A percentile compares a stretch with the other conserved stretches of the same genome.
These are phyloP conservation scores for Harpalus rufipes DNA, from an alignment of 2,888 invertebrate species.

Conservation along the genomic window DNA sequence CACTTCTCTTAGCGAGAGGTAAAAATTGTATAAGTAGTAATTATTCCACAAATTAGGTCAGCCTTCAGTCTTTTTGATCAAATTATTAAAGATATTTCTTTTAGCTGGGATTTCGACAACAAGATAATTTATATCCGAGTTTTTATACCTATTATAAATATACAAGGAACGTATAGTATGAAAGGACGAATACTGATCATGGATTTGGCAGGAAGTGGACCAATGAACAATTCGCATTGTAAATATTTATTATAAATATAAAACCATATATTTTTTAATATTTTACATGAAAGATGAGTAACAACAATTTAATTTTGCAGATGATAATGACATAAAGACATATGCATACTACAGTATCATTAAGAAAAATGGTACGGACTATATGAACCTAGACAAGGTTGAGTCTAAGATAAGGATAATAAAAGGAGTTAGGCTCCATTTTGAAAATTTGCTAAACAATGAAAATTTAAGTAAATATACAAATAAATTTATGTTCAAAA, in stretches of 20 bases:
- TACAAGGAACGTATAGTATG: conserved; percentile 51
- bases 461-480: conserved; percentile 25
- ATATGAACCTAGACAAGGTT: background rate
- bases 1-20: no score
- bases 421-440: conserved; percentile 12
- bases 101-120: conserved; percentile 51
- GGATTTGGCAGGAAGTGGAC: conserved; percentile 49
- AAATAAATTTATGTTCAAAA: background rate
- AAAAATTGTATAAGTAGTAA: no score
- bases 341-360: conserved; percentile 2
- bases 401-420: background rate
- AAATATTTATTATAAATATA: background rate
- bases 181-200: conserved; percentile 54
- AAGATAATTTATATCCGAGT: background rate
- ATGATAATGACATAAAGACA: background rate
- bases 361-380: background rate
- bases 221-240: conserved; percentile 54
- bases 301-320: conserved; percentile 17
- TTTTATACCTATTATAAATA: conserved; percentile 11
- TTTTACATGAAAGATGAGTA: background rate
- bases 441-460: conserved; percentile 56
- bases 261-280: background rate
- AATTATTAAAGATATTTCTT: no score
- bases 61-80: no score
- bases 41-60: no score